A percentile compares a stretch with the other conserved stretches of the same genome.
Evolutionary conservation across 2,113 vertebrate genomes (phyloP).

Genomic region (Colinus virginianus): DNA sequence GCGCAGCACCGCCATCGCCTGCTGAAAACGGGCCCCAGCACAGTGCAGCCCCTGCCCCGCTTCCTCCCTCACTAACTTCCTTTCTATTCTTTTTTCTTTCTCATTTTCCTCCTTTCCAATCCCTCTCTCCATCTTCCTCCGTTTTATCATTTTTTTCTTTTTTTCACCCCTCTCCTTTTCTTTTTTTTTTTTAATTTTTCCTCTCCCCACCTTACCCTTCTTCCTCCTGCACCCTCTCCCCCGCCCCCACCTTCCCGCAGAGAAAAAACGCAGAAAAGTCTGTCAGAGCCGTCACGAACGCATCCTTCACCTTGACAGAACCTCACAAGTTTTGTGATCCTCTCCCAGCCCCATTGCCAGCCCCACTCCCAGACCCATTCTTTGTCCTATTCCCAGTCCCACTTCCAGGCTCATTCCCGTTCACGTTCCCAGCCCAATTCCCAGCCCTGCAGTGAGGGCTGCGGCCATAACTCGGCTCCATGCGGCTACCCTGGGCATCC

Average conservation of each 20-base stretch:
- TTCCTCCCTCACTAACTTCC: not conserved
- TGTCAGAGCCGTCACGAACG: fast-evolving
- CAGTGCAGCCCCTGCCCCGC: fast-evolving
- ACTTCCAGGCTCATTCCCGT: not conserved
- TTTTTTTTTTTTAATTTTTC: no score
- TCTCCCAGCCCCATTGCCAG: not conserved
- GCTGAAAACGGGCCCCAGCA: not conserved
- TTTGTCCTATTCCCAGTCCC: not conserved
- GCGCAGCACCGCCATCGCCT: not conserved
- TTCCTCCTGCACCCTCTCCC: not conserved
- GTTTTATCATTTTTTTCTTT: not conserved
- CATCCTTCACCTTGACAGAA: not conserved
- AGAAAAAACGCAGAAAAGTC: not conserved
- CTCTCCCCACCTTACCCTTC: fast-evolving
- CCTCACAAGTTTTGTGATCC: not conserved
- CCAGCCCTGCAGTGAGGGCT: not conserved
- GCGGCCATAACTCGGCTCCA: fast-evolving
- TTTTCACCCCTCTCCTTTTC: not conserved
- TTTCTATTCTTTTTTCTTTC: not conserved
- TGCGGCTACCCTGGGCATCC: fast-evolving
- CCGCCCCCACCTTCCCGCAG: not conserved
- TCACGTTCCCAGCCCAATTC: not conserved
- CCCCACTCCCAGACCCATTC: not conserved
- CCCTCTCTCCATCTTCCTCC: not conserved
- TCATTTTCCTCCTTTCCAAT: not conserved